Evolutionary conservation across 2,888 invertebrate species (phyloP), one percentile per base, ranked within the genome.

Genomic region (Holacanthella duospinosa): DNA sequence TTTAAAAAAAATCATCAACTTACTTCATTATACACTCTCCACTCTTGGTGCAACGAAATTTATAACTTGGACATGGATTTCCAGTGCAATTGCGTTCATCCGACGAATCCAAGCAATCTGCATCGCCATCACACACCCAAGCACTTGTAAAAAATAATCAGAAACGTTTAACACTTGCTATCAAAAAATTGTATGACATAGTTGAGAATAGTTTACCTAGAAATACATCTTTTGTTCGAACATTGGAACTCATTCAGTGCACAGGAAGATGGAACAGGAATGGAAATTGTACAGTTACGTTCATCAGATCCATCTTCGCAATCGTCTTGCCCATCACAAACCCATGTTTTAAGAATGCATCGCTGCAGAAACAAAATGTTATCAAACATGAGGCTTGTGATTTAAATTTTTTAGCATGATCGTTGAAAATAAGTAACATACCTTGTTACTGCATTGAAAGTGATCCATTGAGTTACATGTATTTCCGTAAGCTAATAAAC

Each of bases 181-280:
- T 55, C 25, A 19, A 26, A n/a, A 55, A 55, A 29, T 57, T 29
- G 29, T 27, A 29, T 57, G 16, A 36, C 9, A n/a, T 29, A 57
- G n/a, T 57, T 57, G 1, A 27, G n/a, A n/a, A n/a, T n/a, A 55
- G 24, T 26, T 6, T 57, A 27, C 57, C 19, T 9, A 4, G 36
- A 27, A n/a, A 59, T 79, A 70, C 86, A 86, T 0, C 80, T 72
- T 1, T 79, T 79, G 64, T 82, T 83, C 6, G 74, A 75, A 70
- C 86, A 86, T 0, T 79, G 75, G 68, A 85, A 66, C 44, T 66
- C 62, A 16, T 62, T 25, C 62, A 56, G 24, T 24, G n/a, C 29
- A 55, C 61, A 66, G 29, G 16, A 56, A 3, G 25, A 28, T 4
- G 57, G 2, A 12, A 24, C 1, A 16, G 43, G 29, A 44, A 19